Evolutionary conservation across 2,113 vertebrate species (phyloP).

Genomic region (Elaphurus davidianus): DNA sequence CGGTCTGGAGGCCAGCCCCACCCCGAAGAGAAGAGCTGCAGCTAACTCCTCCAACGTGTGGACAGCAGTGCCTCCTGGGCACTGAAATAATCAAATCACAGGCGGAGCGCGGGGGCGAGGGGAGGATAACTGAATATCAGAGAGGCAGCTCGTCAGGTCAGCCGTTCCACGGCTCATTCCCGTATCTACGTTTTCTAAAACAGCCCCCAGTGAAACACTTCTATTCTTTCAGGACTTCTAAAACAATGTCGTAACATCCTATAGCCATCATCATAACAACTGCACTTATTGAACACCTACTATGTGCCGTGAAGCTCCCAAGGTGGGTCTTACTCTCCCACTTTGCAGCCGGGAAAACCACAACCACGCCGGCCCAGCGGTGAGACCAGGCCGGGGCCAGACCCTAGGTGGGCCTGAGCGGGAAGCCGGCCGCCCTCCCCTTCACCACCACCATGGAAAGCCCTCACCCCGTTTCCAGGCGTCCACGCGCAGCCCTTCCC

Average conservation of each 20-base stretch:
- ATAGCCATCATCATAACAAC: fast-evolving
- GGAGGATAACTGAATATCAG: fast-evolving
- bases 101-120: neutral
- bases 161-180: fast-evolving
- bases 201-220: neutral
- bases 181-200: neutral
- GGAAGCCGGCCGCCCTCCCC: fast-evolving
- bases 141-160: neutral
- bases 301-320: fast-evolving
- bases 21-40: neutral
- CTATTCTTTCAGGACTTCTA: neutral
- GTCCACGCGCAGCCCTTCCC: neutral
- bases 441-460: fast-evolving
- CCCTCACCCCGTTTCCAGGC: neutral
- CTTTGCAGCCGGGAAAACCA: neutral
- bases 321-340: neutral
- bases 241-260: fast-evolving
- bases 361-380: fast-evolving
- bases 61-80: neutral
- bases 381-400: neutral
- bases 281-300: fast-evolving
- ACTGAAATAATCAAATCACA: neutral
- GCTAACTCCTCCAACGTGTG: fast-evolving
- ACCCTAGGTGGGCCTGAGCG: fast-evolving
- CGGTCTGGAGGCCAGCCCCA: neutral